Base-by-base conservation (phyloP, 2,888 invertebrate species). In the Drosophila neutralis region DNA sequence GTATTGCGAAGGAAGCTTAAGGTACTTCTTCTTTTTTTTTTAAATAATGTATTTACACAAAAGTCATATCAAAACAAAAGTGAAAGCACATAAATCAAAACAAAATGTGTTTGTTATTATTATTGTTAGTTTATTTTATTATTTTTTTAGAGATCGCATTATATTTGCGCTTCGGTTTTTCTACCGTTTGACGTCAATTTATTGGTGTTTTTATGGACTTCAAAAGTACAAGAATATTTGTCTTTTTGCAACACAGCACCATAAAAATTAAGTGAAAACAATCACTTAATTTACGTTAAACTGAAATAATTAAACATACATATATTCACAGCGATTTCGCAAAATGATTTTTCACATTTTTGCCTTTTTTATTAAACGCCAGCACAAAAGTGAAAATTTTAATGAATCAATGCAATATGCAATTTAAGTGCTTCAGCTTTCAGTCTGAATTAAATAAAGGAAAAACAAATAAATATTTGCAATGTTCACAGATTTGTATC, bases 341-440 rank as follows among this genome's bases (percentile, higher is more conserved):
- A 59, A 62, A 59, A 38, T 59, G 33, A 48, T 36, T 65, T 69
- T 77, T 33, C 7, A 36, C 10, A 24, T 52, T 68, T 52, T 57
- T 18, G n/a, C 10, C 1, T 18, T 45, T 4, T 21, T 29, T 36
- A 35, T 33, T 10, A 13, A 38, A 11, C 18, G 7, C 0, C 38
- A 24, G 33, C n/a, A 40, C 49, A 29, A 21, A 48, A 48, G 18
- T 45, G 29, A 68, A 61, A 76, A 69, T 40, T 51, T 66, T 45
- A 64, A 59, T 71, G 69, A 81, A 79, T 84, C 69, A 74, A 77
- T 40, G 69, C 36, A 70, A 69, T 69, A 71, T 57, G 61, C 18
- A 56, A 65, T 53, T 62, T 61, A 65, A 57, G 29, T 63, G 64
- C 42, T 51, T 18, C 15, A 31, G 36, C 35, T 38, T 35, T 52